Evolutionary conservation across 2,888 invertebrate genomes (phyloP).

Genomic region (Callyntrura guangdongensis): DNA sequence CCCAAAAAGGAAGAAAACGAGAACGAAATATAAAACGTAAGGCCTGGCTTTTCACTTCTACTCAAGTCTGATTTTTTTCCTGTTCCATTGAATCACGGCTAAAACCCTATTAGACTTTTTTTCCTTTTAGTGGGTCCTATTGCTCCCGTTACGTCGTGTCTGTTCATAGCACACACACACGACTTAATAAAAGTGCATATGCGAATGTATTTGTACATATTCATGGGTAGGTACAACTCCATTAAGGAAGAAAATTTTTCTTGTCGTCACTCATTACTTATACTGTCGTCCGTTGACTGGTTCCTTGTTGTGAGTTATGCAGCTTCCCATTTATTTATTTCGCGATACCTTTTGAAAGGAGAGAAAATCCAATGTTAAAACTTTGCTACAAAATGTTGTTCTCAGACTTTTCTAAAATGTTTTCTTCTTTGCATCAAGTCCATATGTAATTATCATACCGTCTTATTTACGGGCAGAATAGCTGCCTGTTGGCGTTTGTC

Average conservation of each 20-base stretch:
- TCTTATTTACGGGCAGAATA: too few species aligned
- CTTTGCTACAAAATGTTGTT: not conserved
- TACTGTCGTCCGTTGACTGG: slow-evolving; percentile 16
- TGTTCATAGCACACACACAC: not conserved
- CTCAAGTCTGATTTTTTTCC: not conserved
- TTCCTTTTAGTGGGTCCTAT: too few species aligned
- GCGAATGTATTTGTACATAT: too few species aligned
- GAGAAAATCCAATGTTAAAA: not conserved
- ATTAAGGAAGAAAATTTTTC: slow-evolving; percentile 52
- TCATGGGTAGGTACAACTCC: not conserved
- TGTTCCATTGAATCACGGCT: not conserved
- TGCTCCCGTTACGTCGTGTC: not conserved
- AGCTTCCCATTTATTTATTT: slow-evolving; percentile 28
- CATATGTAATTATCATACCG: slow-evolving; percentile 13
- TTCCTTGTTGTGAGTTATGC: not conserved
- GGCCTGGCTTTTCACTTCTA: slow-evolving; percentile 11
- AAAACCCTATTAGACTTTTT: slow-evolving; percentile 40
- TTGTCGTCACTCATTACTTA: slow-evolving; percentile 61
- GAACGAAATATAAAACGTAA: slow-evolving; percentile 22
- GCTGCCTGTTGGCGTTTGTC: too few species aligned
- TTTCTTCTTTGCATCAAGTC: not conserved
- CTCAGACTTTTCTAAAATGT: not conserved
- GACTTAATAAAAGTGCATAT: not conserved
- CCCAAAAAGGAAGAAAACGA: slow-evolving; percentile 32
- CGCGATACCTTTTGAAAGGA: not conserved